phyloP scores from a whole-genome alignment of 1,140 invertebrate genomes.

The Bathynomus jamesi region DNA sequence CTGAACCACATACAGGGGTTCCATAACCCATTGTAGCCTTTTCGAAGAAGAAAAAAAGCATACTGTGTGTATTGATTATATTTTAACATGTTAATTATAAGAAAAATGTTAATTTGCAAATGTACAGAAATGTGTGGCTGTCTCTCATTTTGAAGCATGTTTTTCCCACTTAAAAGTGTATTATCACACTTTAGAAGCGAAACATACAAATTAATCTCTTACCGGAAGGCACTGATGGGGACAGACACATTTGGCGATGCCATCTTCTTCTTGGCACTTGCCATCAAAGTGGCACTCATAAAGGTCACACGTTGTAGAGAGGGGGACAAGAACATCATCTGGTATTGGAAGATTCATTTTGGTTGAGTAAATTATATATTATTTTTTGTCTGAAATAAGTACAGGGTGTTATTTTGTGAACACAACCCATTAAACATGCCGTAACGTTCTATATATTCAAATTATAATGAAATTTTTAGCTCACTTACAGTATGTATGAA shows the following conservation, averaged over 20 bases:
- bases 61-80: constrained; percentile 10
- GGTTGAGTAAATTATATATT: not conserved
- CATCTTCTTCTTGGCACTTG: constrained; percentile 13
- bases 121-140: not conserved
- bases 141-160: not conserved
- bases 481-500: not conserved
- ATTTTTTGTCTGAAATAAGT: not conserved
- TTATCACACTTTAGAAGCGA: too few relatives aligned
- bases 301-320: constrained; percentile 24
- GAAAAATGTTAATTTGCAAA: not conserved
- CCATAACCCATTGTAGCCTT: constrained; percentile 66
- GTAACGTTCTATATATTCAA: not conserved
- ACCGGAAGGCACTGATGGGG: not conserved
- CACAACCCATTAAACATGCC: not conserved
- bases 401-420: not conserved
- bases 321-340: constrained; percentile 26
- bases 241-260: constrained; percentile 16
- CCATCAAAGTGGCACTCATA: constrained; percentile 29
- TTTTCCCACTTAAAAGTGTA: too few relatives aligned
- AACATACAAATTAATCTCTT: not conserved
- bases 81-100: not conserved
- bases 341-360: not conserved
- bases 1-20: constrained; percentile 63
- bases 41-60: constrained; percentile 68
- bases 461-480: not conserved